Evolutionary conservation across 2,888 invertebrate genomes (phyloP), one percentile per base, ranked within the genome.

Genomic region (Cephus runcator): DNA sequence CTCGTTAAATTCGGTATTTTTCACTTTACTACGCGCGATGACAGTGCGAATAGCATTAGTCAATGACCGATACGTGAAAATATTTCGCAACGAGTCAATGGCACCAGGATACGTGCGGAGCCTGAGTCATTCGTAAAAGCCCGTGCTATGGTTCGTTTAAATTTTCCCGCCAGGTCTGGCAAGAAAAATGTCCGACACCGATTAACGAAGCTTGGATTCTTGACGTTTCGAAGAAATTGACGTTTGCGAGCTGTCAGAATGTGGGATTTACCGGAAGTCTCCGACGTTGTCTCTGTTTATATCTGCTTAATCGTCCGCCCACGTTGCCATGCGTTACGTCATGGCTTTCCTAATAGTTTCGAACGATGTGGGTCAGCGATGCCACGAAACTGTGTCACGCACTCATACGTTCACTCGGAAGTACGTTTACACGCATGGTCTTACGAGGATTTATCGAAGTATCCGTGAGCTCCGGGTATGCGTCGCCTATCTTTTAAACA

Each of bases 341-440:
- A 81, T 81, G 84, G 81, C 82, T 79, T 78, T 80, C 83, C 76
- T 71, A 69, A 69, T 56, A 34, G 35, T 36, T 35, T n/a, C 35
- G 71, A 73, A 78, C 75, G 71, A 74, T 34, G 36, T 40, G 68
- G 78, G 75, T 73, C 75, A 73, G 76, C 79, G 79, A 75, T 86
- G 85, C 85, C 87, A 83, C 83, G 86, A 87, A 89, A 88, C 87
- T 88, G 88, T 85, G 85, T 80, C 77, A 83, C 81, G 88, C 89
- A 88, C 89, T 89, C 89, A 90, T 89, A 89, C 90, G 88, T 89
- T 89, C 89, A 88, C 90, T 87, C 88, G 40, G 40, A 40, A 23
- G 88, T 88, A 87, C 76, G 75, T 79, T 79, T 76, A 76, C 77
- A 76, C 76, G 78, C 69, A 75, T 80, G 34, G n/a, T 40, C 15